Evolutionary conservation across 2,888 invertebrate genomes (phyloP).

Genomic region (Oscheius onirici): DNA sequence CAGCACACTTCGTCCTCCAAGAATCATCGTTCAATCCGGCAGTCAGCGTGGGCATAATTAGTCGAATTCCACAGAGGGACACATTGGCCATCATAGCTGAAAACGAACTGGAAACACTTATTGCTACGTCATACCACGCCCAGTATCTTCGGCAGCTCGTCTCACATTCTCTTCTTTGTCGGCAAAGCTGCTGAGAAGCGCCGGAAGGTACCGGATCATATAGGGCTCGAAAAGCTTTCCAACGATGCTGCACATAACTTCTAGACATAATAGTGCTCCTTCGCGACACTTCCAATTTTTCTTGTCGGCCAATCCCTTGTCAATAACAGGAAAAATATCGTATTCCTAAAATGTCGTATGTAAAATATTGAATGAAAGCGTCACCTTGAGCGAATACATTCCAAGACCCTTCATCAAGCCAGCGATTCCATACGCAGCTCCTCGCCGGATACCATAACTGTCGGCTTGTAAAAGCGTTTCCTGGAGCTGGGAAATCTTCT

Average conservation of each 20-base stretch:
- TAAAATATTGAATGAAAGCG: too few relatives aligned
- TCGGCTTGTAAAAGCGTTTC: constrained; percentile 82
- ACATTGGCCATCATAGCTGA: constrained; percentile 91
- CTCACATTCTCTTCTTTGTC: constrained; percentile 92
- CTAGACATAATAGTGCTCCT: constrained; percentile 94
- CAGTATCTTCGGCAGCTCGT: constrained; percentile 81
- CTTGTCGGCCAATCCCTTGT: constrained; percentile 86
- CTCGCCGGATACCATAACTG: constrained; percentile 90
- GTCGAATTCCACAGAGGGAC: constrained; percentile 95
- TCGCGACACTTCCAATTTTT: constrained; percentile 90
- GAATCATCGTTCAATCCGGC: constrained; percentile 95
- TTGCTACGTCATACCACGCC: too few relatives aligned
- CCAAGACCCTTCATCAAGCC: constrained; percentile 95
- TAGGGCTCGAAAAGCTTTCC: constrained; percentile 98
- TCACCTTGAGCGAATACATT: constrained; percentile 74
- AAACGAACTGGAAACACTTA: too few relatives aligned
- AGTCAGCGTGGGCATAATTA: constrained; percentile 90
- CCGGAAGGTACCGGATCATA: constrained; percentile 89
- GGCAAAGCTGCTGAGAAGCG: constrained; percentile 92
- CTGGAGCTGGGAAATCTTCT: too few relatives aligned
- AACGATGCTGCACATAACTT: constrained; percentile 84
- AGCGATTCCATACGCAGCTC: constrained; percentile 90
- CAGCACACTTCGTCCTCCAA: constrained; percentile 91
- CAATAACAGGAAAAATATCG: constrained; percentile 89
- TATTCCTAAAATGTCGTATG: too few relatives aligned